Evolutionary conservation across 2,888 invertebrate genomes (phyloP).

Genomic region (Agrenia bidenticulata): DNA sequence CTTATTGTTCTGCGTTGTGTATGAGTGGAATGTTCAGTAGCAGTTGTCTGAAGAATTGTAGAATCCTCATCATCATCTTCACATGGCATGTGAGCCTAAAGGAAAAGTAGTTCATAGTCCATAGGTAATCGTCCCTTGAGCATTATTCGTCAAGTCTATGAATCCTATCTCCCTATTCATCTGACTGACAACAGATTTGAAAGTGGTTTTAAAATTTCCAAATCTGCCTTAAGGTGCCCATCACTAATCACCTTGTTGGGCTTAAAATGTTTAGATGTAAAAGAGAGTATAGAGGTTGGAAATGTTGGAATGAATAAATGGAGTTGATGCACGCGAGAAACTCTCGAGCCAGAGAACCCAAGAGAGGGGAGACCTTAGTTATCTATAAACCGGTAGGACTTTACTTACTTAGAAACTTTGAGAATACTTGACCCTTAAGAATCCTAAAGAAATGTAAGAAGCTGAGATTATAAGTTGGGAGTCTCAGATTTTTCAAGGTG

Average conservation of each 20-base stretch:
- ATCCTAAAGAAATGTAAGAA: not conserved
- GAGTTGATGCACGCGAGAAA: not conserved
- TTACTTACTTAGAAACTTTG: not conserved
- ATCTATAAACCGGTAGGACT: too few species aligned
- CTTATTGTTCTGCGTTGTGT: too few species aligned
- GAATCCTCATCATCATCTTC: too few species aligned
- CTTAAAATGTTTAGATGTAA: not conserved
- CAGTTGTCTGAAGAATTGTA: too few species aligned
- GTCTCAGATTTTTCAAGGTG: conserved; percentile 2
- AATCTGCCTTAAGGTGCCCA: conserved; percentile 9
- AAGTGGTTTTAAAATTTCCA: conserved; percentile 6
- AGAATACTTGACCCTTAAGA: conserved; percentile 5
- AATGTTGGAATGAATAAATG: not conserved
- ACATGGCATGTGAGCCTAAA: too few species aligned
- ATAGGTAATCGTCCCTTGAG: too few species aligned
- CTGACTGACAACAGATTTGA: conserved; percentile 9
- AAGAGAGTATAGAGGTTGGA: not conserved
- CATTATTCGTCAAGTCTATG: too few species aligned
- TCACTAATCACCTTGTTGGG: conserved; percentile 5
- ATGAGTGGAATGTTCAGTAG: too few species aligned
- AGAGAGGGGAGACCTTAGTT: too few species aligned
- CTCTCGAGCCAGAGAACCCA: not conserved
- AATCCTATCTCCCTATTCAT: conserved; percentile 3
- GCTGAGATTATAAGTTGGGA: too few species aligned
- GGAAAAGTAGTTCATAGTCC: too few species aligned